A percentile compares a stretch with the other conserved stretches of the same genome.
phyloP scores from a whole-genome alignment of 2,113 vertebrate genomes.

The Pomatostomus ruficeps region DNA sequence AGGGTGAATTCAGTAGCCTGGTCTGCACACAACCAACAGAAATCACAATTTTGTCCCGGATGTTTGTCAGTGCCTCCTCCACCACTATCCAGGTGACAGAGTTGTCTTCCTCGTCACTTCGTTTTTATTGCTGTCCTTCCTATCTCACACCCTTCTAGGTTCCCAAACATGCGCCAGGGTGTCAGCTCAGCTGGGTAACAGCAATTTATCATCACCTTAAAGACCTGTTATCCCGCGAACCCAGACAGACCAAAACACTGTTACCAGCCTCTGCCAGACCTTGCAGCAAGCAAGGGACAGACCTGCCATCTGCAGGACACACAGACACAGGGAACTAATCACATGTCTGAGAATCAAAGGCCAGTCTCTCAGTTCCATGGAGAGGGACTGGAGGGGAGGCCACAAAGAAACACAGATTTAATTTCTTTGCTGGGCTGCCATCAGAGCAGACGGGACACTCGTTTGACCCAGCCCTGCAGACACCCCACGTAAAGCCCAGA shows the following conservation, averaged over 20 bases:
- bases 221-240: background rate
- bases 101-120: background rate
- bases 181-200: background rate
- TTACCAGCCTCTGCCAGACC: background rate
- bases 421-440: background rate
- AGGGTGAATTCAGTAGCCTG: background rate
- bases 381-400: background rate
- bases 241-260: background rate
- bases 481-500: rapidly evolving
- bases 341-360: background rate
- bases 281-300: background rate
- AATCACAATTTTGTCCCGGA: background rate
- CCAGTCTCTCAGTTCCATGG: background rate
- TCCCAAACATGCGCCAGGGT: background rate
- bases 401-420: background rate
- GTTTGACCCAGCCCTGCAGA: background rate
- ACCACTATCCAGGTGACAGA: background rate
- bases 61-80: background rate
- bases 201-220: background rate
- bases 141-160: background rate
- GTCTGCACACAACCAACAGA: background rate
- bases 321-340: background rate
- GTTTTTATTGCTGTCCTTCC: background rate
- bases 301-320: background rate
- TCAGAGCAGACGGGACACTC: rapidly evolving